Percentiles rank a stretch among this genome's conserved stretches.
These are phyloP conservation scores for Fulica atra DNA, from an alignment of 2,113 vertebrate genomes.

Conservation along the genomic window DNA sequence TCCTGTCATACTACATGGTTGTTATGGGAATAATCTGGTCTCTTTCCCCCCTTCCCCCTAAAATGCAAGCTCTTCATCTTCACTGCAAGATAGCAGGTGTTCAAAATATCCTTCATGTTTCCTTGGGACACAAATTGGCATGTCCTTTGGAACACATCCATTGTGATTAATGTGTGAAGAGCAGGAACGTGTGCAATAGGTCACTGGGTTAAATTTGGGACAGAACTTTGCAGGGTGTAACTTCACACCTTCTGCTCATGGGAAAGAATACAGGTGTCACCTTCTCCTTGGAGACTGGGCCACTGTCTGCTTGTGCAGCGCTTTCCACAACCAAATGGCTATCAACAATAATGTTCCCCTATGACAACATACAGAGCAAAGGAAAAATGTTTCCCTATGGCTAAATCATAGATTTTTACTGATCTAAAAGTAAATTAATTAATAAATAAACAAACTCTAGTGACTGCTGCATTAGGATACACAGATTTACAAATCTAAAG, in stretches of 20 bases:
- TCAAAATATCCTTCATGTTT: conserved; percentile 17
- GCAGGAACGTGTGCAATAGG: neutral
- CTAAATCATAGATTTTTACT: neutral
- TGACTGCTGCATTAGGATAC: neutral
- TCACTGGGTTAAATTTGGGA: conserved; percentile 41
- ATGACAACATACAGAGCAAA: neutral
- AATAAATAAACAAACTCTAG: neutral
- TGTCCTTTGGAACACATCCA: neutral
- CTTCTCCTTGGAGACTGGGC: neutral
- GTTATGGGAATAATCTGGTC: neutral
- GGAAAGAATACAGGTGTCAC: neutral
- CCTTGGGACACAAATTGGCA: conserved; percentile 14
- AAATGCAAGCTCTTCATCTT: conserved; percentile 34
- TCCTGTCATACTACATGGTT: neutral
- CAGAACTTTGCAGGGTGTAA: neutral
- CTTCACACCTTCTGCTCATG: neutral
- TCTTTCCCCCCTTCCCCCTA: neutral
- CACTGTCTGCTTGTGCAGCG: neutral
- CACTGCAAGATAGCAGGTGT: conserved; percentile 15
- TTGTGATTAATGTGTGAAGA: conserved; percentile 30
- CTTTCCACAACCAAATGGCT: neutral
- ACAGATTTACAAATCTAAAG: neutral
- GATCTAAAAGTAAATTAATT: neutral
- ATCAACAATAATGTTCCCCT: neutral
- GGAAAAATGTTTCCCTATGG: neutral